These are phyloP conservation scores for Phylloscopus whistleri DNA, from an alignment of 2,113 vertebrate genomes.

Conservation along the genomic window DNA sequence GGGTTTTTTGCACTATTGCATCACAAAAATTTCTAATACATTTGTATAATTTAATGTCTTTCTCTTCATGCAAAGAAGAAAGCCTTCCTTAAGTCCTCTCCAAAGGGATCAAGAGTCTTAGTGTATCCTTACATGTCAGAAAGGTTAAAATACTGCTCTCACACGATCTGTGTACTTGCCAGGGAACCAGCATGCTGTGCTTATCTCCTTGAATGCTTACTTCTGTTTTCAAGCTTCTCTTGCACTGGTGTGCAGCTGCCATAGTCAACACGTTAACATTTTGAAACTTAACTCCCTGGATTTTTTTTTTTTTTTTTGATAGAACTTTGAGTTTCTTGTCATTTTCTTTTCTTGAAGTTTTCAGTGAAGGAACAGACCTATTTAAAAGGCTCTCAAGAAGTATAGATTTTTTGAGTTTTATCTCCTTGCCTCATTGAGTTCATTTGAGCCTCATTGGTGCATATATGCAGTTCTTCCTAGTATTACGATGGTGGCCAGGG, in stretches of 20 bases:
- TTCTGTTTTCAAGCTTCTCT: neutral
- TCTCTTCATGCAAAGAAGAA: neutral
- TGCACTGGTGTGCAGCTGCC: neutral
- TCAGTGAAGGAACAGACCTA: conserved; percentile 32
- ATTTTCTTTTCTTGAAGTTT: neutral
- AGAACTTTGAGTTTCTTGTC: neutral
- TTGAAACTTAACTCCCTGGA: neutral
- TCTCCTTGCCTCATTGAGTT: neutral
- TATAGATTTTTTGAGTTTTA: neutral
- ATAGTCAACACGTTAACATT: neutral
- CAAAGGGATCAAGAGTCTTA: neutral
- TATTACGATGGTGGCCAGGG: neutral
- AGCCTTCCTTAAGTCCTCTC: neutral
- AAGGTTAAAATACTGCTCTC: neutral
- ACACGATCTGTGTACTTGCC: neutral
- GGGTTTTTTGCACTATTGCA: neutral
- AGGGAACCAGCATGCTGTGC: neutral
- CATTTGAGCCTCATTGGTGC: neutral
- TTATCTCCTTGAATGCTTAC: neutral
- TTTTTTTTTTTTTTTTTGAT: neutral
- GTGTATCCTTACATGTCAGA: neutral
- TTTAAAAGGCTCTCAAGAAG: neutral
- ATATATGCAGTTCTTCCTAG: neutral
- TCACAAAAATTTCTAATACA: neutral
- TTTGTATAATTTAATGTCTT: neutral